phyloP scores from a whole-genome alignment of 2,888 invertebrate genomes.

The Balanococcus diminutus region DNA sequence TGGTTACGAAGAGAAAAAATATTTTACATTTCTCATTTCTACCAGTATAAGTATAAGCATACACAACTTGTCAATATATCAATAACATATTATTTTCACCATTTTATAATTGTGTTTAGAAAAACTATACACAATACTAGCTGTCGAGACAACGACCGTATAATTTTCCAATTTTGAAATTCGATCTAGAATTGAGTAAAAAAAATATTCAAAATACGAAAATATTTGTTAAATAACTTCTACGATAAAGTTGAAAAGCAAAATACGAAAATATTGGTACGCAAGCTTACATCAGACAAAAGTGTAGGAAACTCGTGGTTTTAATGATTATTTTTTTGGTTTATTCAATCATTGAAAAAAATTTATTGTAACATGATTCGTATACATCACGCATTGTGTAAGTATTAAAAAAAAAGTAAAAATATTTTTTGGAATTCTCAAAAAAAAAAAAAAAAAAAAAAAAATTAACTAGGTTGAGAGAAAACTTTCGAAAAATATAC shows the following conservation, averaged over 20 bases:
- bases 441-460: too few relatives aligned
- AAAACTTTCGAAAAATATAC: too few relatives aligned
- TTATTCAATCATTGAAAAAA: background rate
- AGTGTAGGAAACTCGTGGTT: background rate
- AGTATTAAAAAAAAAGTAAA: too few relatives aligned
- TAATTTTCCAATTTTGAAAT: background rate
- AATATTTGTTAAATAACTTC: too few relatives aligned
- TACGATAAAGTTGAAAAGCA: too few relatives aligned
- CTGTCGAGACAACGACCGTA: background rate
- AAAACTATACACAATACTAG: background rate
- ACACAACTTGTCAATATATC: background rate
- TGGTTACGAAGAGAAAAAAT: background rate
- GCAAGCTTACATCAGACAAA: too few relatives aligned
- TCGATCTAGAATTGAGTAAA: too few relatives aligned
- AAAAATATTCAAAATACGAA: slow-evolving; percentile 6
- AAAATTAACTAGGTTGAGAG: too few relatives aligned
- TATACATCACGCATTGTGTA: too few relatives aligned
- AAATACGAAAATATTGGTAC: too few relatives aligned
- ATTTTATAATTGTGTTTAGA: background rate
- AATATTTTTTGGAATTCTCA: too few relatives aligned
- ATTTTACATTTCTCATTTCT: background rate
- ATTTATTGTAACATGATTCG: background rate
- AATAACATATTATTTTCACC: background rate
- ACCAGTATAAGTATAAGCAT: background rate
- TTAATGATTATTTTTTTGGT: background rate